Percentiles rank a stretch among this genome's conserved stretches.
Conservation (phyloP, 2,797 vertebrate species). For the Tachyglossus aculeatus region DNA sequence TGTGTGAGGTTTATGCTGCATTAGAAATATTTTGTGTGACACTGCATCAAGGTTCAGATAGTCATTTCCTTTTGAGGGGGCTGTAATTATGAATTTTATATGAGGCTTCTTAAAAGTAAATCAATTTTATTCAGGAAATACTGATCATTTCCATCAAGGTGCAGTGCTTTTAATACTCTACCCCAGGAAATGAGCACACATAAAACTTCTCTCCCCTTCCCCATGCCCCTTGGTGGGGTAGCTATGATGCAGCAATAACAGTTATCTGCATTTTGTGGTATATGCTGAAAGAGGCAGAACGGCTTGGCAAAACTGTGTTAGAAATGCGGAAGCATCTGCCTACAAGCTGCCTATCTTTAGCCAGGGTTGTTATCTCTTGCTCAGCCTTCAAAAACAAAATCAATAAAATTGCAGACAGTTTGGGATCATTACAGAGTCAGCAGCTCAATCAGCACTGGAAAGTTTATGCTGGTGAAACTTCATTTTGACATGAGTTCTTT, state of each 20-base stretch:
- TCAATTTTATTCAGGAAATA: constrained; percentile 7
- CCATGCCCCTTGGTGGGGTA: not conserved
- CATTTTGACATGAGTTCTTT: not conserved
- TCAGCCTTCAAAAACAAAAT: constrained; percentile 49
- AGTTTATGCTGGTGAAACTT: constrained; percentile 4
- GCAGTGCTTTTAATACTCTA: constrained; percentile 43
- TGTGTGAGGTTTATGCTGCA: constrained; percentile 43
- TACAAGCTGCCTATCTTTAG: constrained; percentile 19
- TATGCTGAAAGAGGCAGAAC: constrained; percentile 49
- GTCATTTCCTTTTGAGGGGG: not conserved
- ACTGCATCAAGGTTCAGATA: constrained; percentile 34
- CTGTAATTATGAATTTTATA: constrained; percentile 33
- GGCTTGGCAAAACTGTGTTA: constrained; percentile 33
- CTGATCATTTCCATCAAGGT: constrained; percentile 29
- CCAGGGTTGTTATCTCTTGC: constrained; percentile 31
- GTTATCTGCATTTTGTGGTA: constrained; percentile 56
- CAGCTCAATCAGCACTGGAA: constrained; percentile 2
- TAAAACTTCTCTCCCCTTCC: not conserved
- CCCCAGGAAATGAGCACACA: constrained; percentile 37
- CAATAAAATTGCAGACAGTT: constrained; percentile 26
- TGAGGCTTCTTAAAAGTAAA: constrained; percentile 8
- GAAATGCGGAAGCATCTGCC: constrained; percentile 43
- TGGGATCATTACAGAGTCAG: constrained; percentile 32
- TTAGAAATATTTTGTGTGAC: constrained; percentile 33
- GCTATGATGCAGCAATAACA: constrained; percentile 22